Base-by-base conservation (phyloP, 2,113 vertebrate species). In the Theropithecus gelada region DNA sequence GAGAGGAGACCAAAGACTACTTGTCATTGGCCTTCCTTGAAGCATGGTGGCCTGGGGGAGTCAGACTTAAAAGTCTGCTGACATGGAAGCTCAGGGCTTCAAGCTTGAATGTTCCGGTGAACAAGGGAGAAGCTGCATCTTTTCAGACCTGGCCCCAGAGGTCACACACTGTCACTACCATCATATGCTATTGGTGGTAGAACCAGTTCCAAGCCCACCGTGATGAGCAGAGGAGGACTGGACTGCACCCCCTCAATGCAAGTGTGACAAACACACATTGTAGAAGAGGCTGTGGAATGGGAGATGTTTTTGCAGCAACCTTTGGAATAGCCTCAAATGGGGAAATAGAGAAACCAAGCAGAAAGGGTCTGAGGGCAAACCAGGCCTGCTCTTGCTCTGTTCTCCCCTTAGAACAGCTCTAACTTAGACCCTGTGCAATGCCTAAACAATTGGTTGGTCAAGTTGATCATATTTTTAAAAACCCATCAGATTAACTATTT, bases 321-420 rank as follows among this genome's bases (percentile, higher is more conserved):
- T 85, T 81, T 90, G 78, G 50, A 57, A 3, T 68, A 87, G 18
- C 27, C 18, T n/a, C 8, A 64, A 43, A 35, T 17, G 27, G 52
- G 27, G 72, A 80, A 27, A 38, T 5, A 32, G 22, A 93, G 27
- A 38, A 96, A 43, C 12, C 3, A 64, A 87, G 22, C 11, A 40
- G 35, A 61, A n/a, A 90, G 78, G 78, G n/a, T 25, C 13, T 0
- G 3, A 66, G 30, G 43, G 12, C 64, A 50, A 30, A 38, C 20
- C 0, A 45, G 38, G 3, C 8, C 6, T 30, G 0, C 85, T 79
- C 27, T 68, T 32, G 35, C 25, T 45, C 32, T 2, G 14, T 27
- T 38, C 57, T 84, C 30, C 76, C 72, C 22, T 50, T 70, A 45
- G 55, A 92, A 79, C 14, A 70, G 1, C 5, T 88, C 7, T 85